Evolutionary conservation across 2,113 vertebrate genomes (phyloP), one percentile per base, ranked within the genome.

Genomic region (Illadopsis cleaveri): DNA sequence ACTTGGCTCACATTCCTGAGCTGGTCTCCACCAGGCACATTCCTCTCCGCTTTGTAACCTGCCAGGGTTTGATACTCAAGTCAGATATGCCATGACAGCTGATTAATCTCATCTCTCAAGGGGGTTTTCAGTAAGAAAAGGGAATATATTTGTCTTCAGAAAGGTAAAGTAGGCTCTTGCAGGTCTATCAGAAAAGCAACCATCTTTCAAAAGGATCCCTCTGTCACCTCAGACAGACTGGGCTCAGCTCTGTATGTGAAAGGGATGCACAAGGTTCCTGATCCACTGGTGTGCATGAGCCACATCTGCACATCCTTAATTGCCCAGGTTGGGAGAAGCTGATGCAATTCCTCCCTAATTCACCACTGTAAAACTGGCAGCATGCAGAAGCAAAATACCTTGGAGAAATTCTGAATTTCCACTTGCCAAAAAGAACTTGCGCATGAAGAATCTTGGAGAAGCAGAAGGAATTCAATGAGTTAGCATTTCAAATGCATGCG

Each of bases 371-470:
- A 90, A 87, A 90, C 1, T 70, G 44, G 60, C 48, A 77, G 71
- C 58, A 83, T 2, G 11, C 24, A 79, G 48, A 76, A 85, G 37
- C n/a, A 47, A 44, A 42, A 65, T 33, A 90, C 70, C 75, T 87
- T 79, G 58, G 82, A 94, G 91, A 94, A 92, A 90, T 88, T 86
- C 71, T 57, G 64, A 68, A 78, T 71, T 95, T 92, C 25, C n/a
- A 64, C 28, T 68, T 83, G 56, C 73, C 6, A 10, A 70, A 60
- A 91, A 78, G 89, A 90, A 87, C 28, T 82, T 53, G 37, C 65
- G 56, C 64, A 35, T 42, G 48, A 58, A 94, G 83, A 89, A 90
- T 78, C 27, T 56, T 53, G 54, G 44, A 78, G 91, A 65, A 96
- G 88, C 60, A 71, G 84, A 78, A 81, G 68, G 44, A 60, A 90